Base-by-base conservation (phyloP, 2,888 invertebrate genomes). In the Formica aserva region DNA sequence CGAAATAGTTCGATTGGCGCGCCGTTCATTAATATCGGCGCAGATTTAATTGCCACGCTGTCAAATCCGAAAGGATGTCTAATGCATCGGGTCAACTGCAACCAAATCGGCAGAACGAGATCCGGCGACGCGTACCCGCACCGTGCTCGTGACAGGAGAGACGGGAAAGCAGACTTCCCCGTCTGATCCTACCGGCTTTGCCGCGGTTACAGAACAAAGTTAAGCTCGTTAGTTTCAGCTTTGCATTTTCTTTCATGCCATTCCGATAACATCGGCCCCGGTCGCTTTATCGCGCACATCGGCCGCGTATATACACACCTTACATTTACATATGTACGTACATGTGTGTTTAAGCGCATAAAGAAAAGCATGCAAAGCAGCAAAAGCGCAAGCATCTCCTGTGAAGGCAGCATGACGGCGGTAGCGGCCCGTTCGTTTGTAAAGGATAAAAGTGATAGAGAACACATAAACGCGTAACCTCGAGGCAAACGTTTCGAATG, bases 181-280 rank as follows among this genome's bases (percentile, higher is more conserved):
- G 76, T 82, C 77, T 77, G 57, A 82, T 77, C 74, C 74, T 9
- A 15, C 29, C n/a, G 26, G 57, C 66, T 66, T 75, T 66, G 60
- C 82, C 15, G 65, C 41, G 82, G 63, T 74, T 45, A 35, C 77
- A 45, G 67, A 67, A 60, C 82, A 82, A 65, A 77, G 66, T 77
- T 66, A 77, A 82, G 77, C 82, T 82, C 77, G 77, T 82, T 82
- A 82, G 77, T 66, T 77, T 82, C 55, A 66, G 67, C 82, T 76
- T 67, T 62, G 66, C 75, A 67, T 77, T 52, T 75, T 82, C 76
- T 76, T 76, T 76, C 65, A 76, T 66, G 76, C 66, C 41, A 38
- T 45, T 63, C 81, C 76, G 77, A 66, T 74, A 75, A 57, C 60
- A 65, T 77, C 26, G 74, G 76, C 32, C n/a, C 22, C 35, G 65